These are phyloP conservation scores for Meta bourneti DNA, from an alignment of 2,888 invertebrate genomes.

Conservation along the genomic window DNA sequence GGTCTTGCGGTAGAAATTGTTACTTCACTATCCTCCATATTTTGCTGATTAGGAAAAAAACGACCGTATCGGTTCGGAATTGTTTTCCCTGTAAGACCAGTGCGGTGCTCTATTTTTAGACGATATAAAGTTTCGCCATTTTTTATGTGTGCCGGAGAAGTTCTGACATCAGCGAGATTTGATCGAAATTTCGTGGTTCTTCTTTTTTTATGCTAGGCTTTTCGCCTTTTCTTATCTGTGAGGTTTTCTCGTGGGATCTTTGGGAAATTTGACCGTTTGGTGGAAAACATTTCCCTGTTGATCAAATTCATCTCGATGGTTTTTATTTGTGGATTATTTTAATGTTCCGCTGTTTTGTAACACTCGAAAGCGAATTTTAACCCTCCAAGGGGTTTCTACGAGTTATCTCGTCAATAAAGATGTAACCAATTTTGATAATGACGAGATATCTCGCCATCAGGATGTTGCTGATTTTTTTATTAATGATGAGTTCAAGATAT, in stretches of 20 bases:
- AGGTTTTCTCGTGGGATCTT: not conserved
- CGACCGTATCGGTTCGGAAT: not conserved
- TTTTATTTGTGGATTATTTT: not conserved
- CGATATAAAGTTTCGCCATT: not conserved
- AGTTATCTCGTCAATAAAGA: too few relatives aligned
- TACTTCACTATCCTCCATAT: not conserved
- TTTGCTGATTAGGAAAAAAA: constrained; percentile 15
- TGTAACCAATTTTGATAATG: too few relatives aligned
- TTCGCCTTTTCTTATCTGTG: not conserved
- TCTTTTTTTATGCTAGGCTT: not conserved
- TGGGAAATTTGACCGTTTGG: not conserved
- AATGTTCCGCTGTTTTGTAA: not conserved
- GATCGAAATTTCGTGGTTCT: not conserved
- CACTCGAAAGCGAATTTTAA: too few relatives aligned
- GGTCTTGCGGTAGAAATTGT: not conserved
- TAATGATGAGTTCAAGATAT: too few relatives aligned
- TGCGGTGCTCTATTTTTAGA: not conserved
- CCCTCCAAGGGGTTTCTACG: too few relatives aligned
- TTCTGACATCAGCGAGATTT: constrained; percentile 6
- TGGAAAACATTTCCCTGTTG: not conserved
- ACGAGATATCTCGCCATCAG: too few relatives aligned
- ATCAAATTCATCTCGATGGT: not conserved
- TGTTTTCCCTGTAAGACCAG: not conserved
- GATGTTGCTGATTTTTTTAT: too few relatives aligned
- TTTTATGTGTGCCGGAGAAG: not conserved